These are phyloP conservation scores for Enteromius argenteus DNA, from an alignment of 2,797 vertebrate species.

Conservation along the genomic window DNA sequence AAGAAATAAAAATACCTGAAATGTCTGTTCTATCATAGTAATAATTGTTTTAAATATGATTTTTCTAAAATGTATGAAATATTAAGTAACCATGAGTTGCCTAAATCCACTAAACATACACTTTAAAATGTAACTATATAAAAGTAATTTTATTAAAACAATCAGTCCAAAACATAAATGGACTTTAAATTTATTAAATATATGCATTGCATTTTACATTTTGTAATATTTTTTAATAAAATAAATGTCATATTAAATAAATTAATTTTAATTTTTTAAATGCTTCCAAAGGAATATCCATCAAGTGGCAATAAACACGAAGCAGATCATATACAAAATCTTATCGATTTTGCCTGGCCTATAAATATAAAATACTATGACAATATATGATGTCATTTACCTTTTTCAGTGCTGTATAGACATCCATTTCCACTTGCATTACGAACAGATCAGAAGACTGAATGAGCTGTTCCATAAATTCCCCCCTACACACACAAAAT, in stretches of 20 bases:
- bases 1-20: neutral
- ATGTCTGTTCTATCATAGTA: neutral
- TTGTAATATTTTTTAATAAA: too few species aligned
- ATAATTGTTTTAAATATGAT: too few species aligned
- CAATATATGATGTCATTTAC: slow-evolving; percentile 66
- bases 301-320: neutral
- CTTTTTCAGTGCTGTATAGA: slow-evolving; percentile 98
- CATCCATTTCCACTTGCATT: slow-evolving; percentile 99
- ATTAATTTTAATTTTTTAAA: too few species aligned
- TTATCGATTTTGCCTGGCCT: too few species aligned
- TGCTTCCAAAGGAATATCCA: neutral
- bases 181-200: too few species aligned
- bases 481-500: slow-evolving; percentile 76
- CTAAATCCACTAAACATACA: neutral
- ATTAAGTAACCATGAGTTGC: neutral
- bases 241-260: too few species aligned
- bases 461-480: slow-evolving; percentile 92
- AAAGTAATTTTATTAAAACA: neutral
- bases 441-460: slow-evolving; percentile 95
- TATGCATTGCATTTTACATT: too few species aligned
- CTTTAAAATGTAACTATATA: neutral
- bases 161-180: neutral
- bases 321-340: neutral
- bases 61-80: neutral
- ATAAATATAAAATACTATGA: neutral